Evolutionary conservation across 2,113 vertebrate genomes (phyloP), one percentile per base, ranked within the genome.

Genomic region (Zonotrichia leucophrys): DNA sequence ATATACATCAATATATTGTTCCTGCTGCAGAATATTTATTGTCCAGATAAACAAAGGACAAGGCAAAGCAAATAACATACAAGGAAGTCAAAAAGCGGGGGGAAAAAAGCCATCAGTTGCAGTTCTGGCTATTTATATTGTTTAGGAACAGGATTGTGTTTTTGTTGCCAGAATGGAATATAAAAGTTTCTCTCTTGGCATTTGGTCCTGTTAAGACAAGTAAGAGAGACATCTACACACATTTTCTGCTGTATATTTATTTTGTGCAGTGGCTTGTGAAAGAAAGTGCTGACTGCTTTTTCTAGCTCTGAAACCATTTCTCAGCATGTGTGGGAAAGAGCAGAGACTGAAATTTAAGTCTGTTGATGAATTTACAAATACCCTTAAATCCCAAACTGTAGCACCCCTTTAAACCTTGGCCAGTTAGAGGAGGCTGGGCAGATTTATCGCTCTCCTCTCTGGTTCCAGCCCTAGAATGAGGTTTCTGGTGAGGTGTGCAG

Each of bases 1-100:
- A 88, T 83, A 81, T 63, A 93, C 79, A 96, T 75, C 69, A 94
- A 86, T 75, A 91, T 87, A 96, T 92, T 96, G 88, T 88, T 96
- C 75, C 76, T 90, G 27, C 31, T 80, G 52, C 41, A 89, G 76
- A 94, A n/a, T 89, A 89, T 83, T 92, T 96, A 93, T 96, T 96
- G 93, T 96, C 72, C 62, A 69, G 76, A 89, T 28, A 90, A 76
- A 96, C 83, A 96, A 96, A 96, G 88, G 47, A 92, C 88, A 96
- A 95, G 80, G 66, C 90, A 84, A 90, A 92, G 10, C 2, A 3
- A 87, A 89, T 83, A 94, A 41, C 23, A 2, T 87, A 72, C n/a
- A 84, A 96, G 90, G 86, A 94, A 96, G 79, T 94, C 18, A 88
- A 64, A 77, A 83, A 41, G 41, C 10, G 37, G 37, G 39, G 39